Conservation (phyloP, 2,888 invertebrate species). For the Temnothorax unifasciatus region DNA sequence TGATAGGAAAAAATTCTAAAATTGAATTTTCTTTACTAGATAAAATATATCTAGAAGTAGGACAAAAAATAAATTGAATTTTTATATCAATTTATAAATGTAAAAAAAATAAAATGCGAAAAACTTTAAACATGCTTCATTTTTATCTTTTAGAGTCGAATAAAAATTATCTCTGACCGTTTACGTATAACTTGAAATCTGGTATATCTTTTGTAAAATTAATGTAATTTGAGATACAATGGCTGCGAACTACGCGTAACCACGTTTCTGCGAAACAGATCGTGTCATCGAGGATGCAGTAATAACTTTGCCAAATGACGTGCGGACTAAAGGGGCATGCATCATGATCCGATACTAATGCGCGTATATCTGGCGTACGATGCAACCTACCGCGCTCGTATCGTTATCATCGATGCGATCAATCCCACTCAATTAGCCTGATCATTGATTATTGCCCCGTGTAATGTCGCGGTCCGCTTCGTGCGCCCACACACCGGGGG, state of each 20-base stretch:
- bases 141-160: not conserved
- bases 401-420: constrained; percentile 85
- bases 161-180: not conserved
- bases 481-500: constrained; percentile 41
- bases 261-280: constrained; percentile 67
- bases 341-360: constrained; percentile 83
- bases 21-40: not conserved
- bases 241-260: not conserved
- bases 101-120: not conserved
- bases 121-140: not conserved
- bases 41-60: not conserved
- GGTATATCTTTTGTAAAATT: not conserved
- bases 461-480: constrained; percentile 68
- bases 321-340: constrained; percentile 78
- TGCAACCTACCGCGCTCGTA: constrained; percentile 73
- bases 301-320: constrained; percentile 81
- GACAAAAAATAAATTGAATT: not conserved
- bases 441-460: constrained; percentile 85
- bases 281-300: constrained; percentile 78
- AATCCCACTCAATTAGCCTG: constrained; percentile 86
- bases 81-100: constrained; percentile 5
- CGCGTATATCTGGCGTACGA: constrained; percentile 73
- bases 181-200: not conserved
- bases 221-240: not conserved
- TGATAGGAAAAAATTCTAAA: not conserved